Evolutionary conservation across 2,888 invertebrate genomes (phyloP).

Genomic region (Pecten maximus): DNA sequence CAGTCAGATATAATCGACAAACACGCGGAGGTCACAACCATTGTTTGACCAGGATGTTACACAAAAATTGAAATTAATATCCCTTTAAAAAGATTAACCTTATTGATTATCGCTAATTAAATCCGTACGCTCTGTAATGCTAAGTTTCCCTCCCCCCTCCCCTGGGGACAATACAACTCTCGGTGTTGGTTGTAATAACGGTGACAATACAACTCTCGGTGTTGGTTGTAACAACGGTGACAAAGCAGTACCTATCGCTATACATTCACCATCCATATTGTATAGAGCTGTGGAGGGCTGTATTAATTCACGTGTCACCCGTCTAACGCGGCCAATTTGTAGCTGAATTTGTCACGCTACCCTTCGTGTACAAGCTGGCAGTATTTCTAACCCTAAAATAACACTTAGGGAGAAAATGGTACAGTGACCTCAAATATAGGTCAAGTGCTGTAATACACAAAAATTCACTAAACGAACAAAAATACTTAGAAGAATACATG

Average conservation of each 20-base stretch:
- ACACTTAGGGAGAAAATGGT: not conserved
- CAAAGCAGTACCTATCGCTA: not conserved
- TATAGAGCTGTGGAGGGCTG: not conserved
- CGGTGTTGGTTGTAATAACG: not conserved
- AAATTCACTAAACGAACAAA: not conserved
- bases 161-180: not conserved
- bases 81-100: slow-evolving; percentile 22
- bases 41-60: slow-evolving; percentile 33
- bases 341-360: slow-evolving; percentile 10
- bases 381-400: slow-evolving; percentile 1
- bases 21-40: not conserved
- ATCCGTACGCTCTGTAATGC: not conserved
- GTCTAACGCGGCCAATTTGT: slow-evolving; percentile 12
- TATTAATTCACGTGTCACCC: slow-evolving; percentile 15
- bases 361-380: not conserved
- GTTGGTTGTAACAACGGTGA: not conserved
- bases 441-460: not conserved
- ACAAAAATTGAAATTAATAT: slow-evolving; percentile 29
- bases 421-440: not conserved
- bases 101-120: slow-evolving; percentile 27
- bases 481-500: too few species aligned
- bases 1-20: slow-evolving; percentile 1
- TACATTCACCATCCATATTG: not conserved
- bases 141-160: not conserved
- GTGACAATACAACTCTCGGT: not conserved